phyloP scores from a whole-genome alignment of 2,113 vertebrate genomes.

The Passer montanus region DNA sequence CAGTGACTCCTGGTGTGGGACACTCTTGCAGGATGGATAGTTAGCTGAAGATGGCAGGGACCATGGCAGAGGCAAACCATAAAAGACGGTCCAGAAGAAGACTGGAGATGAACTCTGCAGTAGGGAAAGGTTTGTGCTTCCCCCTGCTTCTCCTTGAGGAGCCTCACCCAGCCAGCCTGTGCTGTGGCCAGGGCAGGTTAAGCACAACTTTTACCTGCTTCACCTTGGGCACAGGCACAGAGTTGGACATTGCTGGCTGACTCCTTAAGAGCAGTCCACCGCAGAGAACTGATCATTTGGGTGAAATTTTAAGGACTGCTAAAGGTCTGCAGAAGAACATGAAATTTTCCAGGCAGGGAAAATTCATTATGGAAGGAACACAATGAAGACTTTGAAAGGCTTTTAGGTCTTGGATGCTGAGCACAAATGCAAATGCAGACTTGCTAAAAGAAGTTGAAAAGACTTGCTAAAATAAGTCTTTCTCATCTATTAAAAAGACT shows the following conservation, averaged over 20 bases:
- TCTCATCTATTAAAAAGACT: background rate
- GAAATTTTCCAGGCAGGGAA: background rate
- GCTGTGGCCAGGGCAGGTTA: fast-evolving
- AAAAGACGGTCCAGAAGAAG: fast-evolving
- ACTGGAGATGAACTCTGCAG: background rate
- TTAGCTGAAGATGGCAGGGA: background rate
- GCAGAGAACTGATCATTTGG: background rate
- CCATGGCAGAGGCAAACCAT: background rate
- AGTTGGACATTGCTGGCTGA: background rate
- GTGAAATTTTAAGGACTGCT: background rate
- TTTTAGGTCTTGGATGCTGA: background rate
- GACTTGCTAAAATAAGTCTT: background rate
- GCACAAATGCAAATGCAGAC: background rate
- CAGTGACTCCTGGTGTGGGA: fast-evolving
- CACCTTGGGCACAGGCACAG: fast-evolving
- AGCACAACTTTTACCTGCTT: background rate
- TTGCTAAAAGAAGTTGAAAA: background rate
- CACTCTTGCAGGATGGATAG: fast-evolving
- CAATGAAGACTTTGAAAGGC: background rate
- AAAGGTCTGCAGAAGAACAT: background rate
- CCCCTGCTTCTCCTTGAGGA: background rate
- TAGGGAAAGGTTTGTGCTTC: background rate
- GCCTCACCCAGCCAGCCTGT: background rate
- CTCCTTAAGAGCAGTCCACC: too few relatives aligned
- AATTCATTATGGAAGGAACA: background rate